Evolutionary conservation across 2,888 invertebrate species (phyloP), one percentile per base, ranked within the genome.

Genomic region (Tipula confusa): DNA sequence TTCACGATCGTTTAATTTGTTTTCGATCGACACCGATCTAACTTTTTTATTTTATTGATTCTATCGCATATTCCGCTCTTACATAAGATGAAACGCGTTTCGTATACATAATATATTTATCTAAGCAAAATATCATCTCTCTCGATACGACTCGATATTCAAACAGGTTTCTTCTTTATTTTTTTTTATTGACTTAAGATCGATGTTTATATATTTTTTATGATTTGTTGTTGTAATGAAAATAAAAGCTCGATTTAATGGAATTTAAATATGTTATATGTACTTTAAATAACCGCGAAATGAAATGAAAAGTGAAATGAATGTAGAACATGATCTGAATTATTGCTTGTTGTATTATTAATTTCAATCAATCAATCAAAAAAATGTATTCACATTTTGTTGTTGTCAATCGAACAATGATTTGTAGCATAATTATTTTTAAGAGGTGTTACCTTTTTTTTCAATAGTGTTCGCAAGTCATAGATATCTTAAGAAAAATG

Each of bases 321-420:
- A 64, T 64, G 64, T 64, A 64, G 64, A 64, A 64, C 64, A 64
- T 24, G 64, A 64, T 64, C 64, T 64, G 24, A 64, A 64, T 64
- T 64, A 24, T 64, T n/a, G 2, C 13, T 18, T 11, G 64, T 64
- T 64, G 64, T 64, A 43, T 43, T n/a, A 64, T 64, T 64, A 64
- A 64, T 64, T 64, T 64, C 64, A 24, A 64, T 64, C 64, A 64
- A 64, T 64, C 64, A 64, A 33, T 33, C 33, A 33, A n/a, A n/a
- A n/a, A 64, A 64, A 64, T 64, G n/a, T n/a, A n/a, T 64, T 24
- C 64, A 64, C 24, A 64, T 64, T 64, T 64, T 64, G 11, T 13
- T 64, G 9, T 64, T 64, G 64, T 64, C 1, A 33, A 33, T 33
- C 7, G 64, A 64, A 64, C 64, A 64, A 64, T 64, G 64, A 18